These are phyloP conservation scores for Priocnemis perturbator DNA, from an alignment of 2,888 invertebrate genomes.

Conservation along the genomic window DNA sequence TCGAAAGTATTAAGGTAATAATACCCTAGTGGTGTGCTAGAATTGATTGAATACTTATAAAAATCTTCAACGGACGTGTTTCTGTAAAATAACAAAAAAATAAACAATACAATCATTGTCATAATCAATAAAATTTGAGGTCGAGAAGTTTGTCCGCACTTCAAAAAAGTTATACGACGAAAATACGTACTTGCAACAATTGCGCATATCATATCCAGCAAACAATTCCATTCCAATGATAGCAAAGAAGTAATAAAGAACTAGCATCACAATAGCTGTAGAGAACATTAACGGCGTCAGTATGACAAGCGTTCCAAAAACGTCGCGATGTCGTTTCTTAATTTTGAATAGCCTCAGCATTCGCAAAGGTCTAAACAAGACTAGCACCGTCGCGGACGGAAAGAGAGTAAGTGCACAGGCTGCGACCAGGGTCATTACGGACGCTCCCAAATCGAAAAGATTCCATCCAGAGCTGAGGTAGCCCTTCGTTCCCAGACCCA, in stretches of 20 bases:
- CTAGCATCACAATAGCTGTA: conserved; percentile 88
- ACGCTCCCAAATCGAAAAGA: conserved; percentile 85
- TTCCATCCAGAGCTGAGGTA: conserved; percentile 92
- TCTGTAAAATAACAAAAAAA: conserved; percentile 72
- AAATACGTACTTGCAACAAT: conserved; percentile 87
- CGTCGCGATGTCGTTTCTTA: conserved; percentile 88
- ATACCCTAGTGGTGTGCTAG: conserved; percentile 84
- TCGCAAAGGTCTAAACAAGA: conserved; percentile 83
- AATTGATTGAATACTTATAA: conserved; percentile 83
- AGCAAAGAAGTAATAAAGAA: conserved; percentile 92
- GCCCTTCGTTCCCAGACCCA: conserved; percentile 83
- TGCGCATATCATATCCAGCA: conserved; percentile 83
- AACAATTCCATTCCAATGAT: conserved; percentile 94
- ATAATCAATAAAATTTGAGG: background rate
- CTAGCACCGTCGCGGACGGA: conserved; percentile 83
- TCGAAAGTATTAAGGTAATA: conserved; percentile 92
- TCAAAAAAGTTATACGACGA: conserved; percentile 20
- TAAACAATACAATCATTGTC: background rate
- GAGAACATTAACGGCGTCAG: conserved; percentile 90
- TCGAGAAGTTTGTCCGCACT: background rate
- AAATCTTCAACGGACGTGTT: conserved; percentile 91
- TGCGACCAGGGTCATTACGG: conserved; percentile 82
- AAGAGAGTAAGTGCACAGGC: conserved; percentile 82
- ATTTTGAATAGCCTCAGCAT: conserved; percentile 85
- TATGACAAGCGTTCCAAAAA: conserved; percentile 88